These are phyloP conservation scores for Pandion haliaetus DNA, from an alignment of 2,113 vertebrate genomes.

Conservation along the genomic window DNA sequence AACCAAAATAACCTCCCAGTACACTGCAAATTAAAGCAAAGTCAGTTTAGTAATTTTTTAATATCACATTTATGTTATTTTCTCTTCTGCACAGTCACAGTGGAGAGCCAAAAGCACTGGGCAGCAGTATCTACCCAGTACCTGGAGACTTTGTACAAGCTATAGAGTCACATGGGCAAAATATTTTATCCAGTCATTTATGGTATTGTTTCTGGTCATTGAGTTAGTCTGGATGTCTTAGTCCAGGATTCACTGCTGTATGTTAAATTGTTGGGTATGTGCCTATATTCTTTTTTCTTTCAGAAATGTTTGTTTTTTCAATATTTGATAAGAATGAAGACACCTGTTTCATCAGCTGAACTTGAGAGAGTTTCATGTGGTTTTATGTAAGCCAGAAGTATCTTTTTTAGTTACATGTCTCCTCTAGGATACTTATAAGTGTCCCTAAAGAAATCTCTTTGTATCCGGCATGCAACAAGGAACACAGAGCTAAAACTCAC, in stretches of 20 bases:
- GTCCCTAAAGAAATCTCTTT: neutral
- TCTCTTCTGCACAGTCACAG: neutral
- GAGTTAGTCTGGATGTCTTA: neutral
- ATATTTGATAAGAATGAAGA: neutral
- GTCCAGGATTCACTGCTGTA: neutral
- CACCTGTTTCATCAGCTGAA: neutral
- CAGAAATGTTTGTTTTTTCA: neutral
- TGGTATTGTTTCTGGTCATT: neutral
- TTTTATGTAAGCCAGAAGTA: neutral
- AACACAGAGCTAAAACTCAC: neutral
- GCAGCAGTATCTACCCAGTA: neutral
- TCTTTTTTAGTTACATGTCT: neutral
- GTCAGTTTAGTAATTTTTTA: neutral
- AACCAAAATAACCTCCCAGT: neutral
- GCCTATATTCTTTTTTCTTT: neutral
- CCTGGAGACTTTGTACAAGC: neutral
- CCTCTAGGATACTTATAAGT: neutral
- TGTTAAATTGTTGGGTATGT: neutral
- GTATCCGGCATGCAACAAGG: neutral
- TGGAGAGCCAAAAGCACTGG: neutral
- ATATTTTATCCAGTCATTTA: neutral
- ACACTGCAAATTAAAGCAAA: neutral
- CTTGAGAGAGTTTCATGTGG: neutral
- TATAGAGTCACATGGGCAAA: neutral
- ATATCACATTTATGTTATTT: neutral